Evolutionary conservation across 2,888 invertebrate genomes (phyloP).

Genomic region (Odiellus spinosus): DNA sequence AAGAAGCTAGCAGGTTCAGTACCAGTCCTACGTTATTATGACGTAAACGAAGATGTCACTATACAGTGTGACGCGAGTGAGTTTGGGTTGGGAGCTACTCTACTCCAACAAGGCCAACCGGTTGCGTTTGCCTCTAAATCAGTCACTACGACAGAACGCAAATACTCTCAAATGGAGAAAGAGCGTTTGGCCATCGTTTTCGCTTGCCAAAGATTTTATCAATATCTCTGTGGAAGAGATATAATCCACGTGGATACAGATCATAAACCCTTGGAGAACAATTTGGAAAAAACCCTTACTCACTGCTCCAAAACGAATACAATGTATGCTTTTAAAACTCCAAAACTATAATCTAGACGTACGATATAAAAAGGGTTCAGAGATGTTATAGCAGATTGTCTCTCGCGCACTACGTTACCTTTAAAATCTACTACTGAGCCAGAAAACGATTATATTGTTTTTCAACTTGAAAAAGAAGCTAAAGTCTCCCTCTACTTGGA

Average conservation of each 20-base stretch:
- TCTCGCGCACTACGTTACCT: background rate
- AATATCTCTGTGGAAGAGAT: background rate
- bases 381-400: slow-evolving; percentile 1
- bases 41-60: background rate
- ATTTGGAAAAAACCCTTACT: background rate
- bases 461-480: too few species aligned
- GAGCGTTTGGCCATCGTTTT: too few species aligned
- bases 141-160: too few species aligned
- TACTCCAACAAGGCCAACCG: too few species aligned
- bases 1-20: background rate
- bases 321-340: background rate
- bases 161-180: too few species aligned
- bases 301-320: background rate
- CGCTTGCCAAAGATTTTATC: background rate
- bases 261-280: slow-evolving; percentile 1
- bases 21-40: slow-evolving; percentile 1
- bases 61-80: too few species aligned
- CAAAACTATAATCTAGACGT: background rate
- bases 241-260: background rate
- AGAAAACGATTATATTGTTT: background rate
- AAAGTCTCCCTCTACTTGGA: background rate
- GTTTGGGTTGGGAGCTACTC: too few species aligned
- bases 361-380: background rate
- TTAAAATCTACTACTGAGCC: too few species aligned
- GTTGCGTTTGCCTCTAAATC: too few species aligned